Conservation (phyloP, 2,113 vertebrate genomes). For the Gorsachius goisagi region DNA sequence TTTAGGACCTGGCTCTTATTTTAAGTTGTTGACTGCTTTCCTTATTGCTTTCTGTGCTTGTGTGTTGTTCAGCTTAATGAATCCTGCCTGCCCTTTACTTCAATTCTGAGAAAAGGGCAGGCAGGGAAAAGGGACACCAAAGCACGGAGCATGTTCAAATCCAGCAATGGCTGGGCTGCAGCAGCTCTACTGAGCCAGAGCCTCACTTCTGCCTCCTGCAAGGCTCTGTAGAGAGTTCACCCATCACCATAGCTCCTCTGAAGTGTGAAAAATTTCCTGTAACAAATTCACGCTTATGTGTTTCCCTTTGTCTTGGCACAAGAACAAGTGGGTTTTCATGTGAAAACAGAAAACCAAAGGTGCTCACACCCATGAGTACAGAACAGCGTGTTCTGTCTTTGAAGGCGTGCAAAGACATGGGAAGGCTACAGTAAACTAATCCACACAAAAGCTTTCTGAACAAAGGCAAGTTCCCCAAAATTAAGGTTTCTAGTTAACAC, state of each 20-base stretch:
- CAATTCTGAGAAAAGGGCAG: background rate
- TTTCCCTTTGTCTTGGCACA: background rate
- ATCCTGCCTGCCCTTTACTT: background rate
- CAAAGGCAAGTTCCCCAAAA: background rate
- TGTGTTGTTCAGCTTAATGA: background rate
- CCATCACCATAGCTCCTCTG: fast-evolving
- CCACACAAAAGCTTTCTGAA: background rate
- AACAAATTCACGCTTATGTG: fast-evolving
- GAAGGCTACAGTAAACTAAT: background rate
- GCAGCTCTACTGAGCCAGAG: background rate
- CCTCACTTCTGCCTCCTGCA: background rate
- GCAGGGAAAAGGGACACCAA: background rate
- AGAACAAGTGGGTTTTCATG: fast-evolving
- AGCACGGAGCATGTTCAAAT: background rate
- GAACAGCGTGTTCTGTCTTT: background rate
- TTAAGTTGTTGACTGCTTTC: background rate
- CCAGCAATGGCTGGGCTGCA: background rate
- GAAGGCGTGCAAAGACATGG: background rate
- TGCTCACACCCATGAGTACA: background rate
- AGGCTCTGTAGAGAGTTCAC: background rate
- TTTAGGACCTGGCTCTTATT: background rate
- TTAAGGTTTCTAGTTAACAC: background rate
- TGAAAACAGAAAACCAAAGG: background rate
- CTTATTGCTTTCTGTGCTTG: background rate
- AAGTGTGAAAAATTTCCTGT: background rate